Evolutionary conservation across 2,888 invertebrate genomes (phyloP), one percentile per base, ranked within the genome.

Genomic region (Leucophenga maculata): DNA sequence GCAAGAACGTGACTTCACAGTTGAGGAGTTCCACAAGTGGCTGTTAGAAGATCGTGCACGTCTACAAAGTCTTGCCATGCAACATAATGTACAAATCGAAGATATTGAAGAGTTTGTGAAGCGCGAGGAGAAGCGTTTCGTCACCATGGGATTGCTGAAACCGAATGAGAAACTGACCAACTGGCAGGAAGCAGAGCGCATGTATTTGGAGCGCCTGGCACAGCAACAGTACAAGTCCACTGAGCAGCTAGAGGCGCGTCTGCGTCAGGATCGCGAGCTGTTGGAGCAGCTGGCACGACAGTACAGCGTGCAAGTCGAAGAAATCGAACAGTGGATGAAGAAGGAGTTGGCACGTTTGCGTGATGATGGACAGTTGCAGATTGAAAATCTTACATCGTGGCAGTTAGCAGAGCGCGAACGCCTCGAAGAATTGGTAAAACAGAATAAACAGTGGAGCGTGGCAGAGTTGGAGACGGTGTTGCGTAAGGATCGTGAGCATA

Each of bases 11-110:
- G 85, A 87, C 69, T 84, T 83, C 11, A 86, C 87, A 0, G 82
- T 87, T 2, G 86, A 86, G 59, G 86, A 87, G 70, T 86, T 87
- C 76, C 85, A 86, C 68, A 85, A 86, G 71, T 86, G 86, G 82
- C 65, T 87, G 39, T 73, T 83, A 3, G 77, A 85, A 66, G 87
- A 87, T 75, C 86, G 85, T 0, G 71, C 76, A 0, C 82, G 85
- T 4, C 75, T 87, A 6, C 80, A 87, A 68, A 80, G 73, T 9
- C 70, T 87, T 67, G 87, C 87, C 39, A 86, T 84, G 83, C 83
- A 85, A 70, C 83, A 87, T 67, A 85, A 86, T 39, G 84, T 87
- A 6, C 78, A 86, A 64, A 85, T 87, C 22, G 86, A 87, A 66
- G 87, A 87, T 59, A 84, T 87, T 50, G 87, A 87, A 22, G 79